Conservation (phyloP, 2,888 invertebrate genomes). For the Lasioglossum morio region DNA sequence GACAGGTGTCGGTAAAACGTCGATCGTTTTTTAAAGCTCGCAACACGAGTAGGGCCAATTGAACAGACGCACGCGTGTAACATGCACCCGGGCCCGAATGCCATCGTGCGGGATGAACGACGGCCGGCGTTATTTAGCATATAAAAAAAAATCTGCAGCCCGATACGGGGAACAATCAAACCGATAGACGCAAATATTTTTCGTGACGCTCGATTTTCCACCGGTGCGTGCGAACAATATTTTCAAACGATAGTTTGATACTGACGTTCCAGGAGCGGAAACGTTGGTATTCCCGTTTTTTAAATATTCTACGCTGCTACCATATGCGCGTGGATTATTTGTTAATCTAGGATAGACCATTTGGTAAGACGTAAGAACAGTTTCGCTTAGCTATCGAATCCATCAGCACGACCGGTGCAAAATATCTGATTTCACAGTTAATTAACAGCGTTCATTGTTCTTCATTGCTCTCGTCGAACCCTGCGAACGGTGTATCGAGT, state of each 20-base stretch:
- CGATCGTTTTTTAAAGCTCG: conserved; percentile 65
- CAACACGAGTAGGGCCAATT: conserved; percentile 62
- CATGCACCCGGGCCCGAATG: conserved; percentile 46
- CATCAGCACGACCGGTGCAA: neutral
- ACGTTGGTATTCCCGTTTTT: neutral
- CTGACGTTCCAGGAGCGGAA: neutral
- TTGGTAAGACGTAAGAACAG: neutral
- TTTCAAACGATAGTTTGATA: neutral
- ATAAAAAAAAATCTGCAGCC: conserved; percentile 39
- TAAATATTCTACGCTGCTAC: neutral
- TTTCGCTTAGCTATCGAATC: neutral
- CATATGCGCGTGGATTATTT: neutral
- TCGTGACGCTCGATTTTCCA: conserved; percentile 24
- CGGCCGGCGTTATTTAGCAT: conserved; percentile 56
- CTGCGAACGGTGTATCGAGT: conserved; percentile 37
- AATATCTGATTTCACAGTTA: conserved; percentile 51
- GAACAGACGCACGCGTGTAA: conserved; percentile 60
- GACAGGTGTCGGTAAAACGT: conserved; percentile 70
- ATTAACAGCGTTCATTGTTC: conserved; percentile 54
- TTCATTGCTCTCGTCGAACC: conserved; percentile 36
- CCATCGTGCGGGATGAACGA: conserved; percentile 42
- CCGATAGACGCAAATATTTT: conserved; percentile 55
- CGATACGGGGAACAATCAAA: conserved; percentile 38
- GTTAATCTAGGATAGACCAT: neutral
- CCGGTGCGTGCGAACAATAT: conserved; percentile 5